Base-by-base conservation (phyloP, 1,140 invertebrate genomes). In the Drosophila seguyi region DNA sequence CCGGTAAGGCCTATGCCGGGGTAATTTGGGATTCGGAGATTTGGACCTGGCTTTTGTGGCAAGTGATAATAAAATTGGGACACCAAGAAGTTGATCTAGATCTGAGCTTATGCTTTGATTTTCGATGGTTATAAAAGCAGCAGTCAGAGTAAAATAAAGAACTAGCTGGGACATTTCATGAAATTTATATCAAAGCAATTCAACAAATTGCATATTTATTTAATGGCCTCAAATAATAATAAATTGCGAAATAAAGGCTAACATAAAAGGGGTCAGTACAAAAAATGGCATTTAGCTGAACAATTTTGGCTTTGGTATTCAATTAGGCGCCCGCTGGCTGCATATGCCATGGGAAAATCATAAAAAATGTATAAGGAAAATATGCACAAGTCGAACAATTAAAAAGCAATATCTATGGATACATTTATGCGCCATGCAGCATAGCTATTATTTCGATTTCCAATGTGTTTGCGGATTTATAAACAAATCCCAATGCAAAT, bases 401-500 rank as follows among this genome's bases (percentile, higher is more conserved):
- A 88, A 88, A 88, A 88, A 68, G 85, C 85, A 84, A 88, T 88
- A 90, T 75, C 81, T 71, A 71, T 66, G 25, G 25, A 18, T 36
- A 47, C 50, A 53, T 50, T 60, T 31, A 60, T 73, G 52, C 16
- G 48, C 25, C 25, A 44, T 45, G 66, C 52, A 53, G 56, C 36
- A 67, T 58, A 71, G 61, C 80, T 84, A 88, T 88, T 87, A 80
- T 87, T 84, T 88, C 69, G 80, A 60, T 63, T 60, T 59, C 31
- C 25, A 48, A 56, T 74, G 45, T 78, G 62, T 71, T 84, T 69
- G 80, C 68, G 76, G 80, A 90, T 90, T 90, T 90, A 84, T 84
- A 90, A 88, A 87, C 73, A 88, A 88, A 88, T 90, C 80, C 76
- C 80, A 71, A 71, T 84, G 84, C 79, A 88, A 80, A 88, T 88